These are phyloP conservation scores for Strongylocentrotus purpuratus DNA, from an alignment of 35 echinoderm and acorn worm genomes.

Conservation along the genomic window DNA sequence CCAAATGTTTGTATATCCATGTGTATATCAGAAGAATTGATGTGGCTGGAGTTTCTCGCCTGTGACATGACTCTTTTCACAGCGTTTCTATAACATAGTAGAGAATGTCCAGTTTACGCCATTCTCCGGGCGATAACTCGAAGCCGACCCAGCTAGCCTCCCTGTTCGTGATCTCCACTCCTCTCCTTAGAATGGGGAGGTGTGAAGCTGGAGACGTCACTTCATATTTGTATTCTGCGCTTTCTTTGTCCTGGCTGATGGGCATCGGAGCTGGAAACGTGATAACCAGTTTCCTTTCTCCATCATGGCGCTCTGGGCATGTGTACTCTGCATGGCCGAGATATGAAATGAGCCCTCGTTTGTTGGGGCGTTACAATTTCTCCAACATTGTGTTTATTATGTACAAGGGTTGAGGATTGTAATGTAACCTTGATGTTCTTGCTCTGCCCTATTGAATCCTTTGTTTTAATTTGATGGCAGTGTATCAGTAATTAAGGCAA, in stretches of 20 bases:
- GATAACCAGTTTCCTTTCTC: slow-evolving; percentile 9
- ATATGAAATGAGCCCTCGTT: background rate
- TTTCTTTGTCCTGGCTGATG: background rate
- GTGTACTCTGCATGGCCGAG: slow-evolving; percentile 7
- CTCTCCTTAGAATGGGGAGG: background rate
- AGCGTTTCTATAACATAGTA: background rate
- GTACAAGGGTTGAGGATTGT: background rate
- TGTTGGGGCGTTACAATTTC: background rate
- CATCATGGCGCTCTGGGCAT: background rate
- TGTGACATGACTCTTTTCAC: too few relatives aligned
- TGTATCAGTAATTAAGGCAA: background rate
- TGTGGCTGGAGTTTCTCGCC: too few relatives aligned
- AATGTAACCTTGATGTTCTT: background rate
- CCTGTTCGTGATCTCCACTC: background rate
- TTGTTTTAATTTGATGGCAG: too few relatives aligned
- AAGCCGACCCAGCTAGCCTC: background rate
- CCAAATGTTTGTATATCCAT: too few relatives aligned
- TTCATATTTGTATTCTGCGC: background rate
- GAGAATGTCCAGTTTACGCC: background rate
- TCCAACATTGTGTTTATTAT: background rate
- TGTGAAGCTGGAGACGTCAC: background rate
- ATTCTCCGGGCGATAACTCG: background rate
- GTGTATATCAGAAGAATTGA: too few relatives aligned
- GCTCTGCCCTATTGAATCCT: too few relatives aligned
- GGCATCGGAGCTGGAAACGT: background rate